Evolutionary conservation across 2,888 invertebrate species (phyloP).

Genomic region (Phengaris alcon): DNA sequence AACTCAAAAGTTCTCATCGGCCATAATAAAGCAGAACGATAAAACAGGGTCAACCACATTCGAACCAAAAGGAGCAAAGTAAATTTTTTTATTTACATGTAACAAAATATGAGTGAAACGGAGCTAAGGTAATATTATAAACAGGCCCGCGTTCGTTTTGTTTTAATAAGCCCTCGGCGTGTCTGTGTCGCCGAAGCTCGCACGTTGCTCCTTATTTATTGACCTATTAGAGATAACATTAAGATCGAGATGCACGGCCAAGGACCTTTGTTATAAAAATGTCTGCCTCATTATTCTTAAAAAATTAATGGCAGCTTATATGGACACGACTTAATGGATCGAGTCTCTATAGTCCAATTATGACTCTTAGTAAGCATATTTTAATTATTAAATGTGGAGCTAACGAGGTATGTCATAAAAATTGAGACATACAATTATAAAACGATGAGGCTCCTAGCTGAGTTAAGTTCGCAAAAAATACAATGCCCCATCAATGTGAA

Average conservation of each 20-base stretch:
- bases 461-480: slow-evolving; percentile 5
- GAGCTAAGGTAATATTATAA: slow-evolving; percentile 57
- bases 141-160: slow-evolving; percentile 65
- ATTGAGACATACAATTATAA: slow-evolving; percentile 30
- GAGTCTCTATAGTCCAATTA: slow-evolving; percentile 26
- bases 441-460: slow-evolving; percentile 32
- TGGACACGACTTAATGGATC: slow-evolving; percentile 48
- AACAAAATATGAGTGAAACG: slow-evolving; percentile 47
- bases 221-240: slow-evolving; percentile 80
- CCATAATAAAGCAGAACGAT: slow-evolving; percentile 29
- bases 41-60: slow-evolving; percentile 28
- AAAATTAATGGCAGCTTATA: slow-evolving; percentile 60
- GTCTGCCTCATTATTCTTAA: slow-evolving; percentile 77
- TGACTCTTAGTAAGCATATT: slow-evolving; percentile 32
- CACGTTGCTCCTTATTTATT: slow-evolving; percentile 78
- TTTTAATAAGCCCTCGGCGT: slow-evolving; percentile 71
- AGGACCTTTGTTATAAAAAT: slow-evolving; percentile 80
- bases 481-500: slow-evolving; percentile 4
- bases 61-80: slow-evolving; percentile 29
- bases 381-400: slow-evolving; percentile 29
- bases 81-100: slow-evolving; percentile 35
- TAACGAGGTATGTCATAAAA: slow-evolving; percentile 19
- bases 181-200: slow-evolving; percentile 76
- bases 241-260: slow-evolving; percentile 79
- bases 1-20: slow-evolving; percentile 30